phyloP scores from a whole-genome alignment of 1,140 invertebrate species.

The Heliconius eleuchia region DNA sequence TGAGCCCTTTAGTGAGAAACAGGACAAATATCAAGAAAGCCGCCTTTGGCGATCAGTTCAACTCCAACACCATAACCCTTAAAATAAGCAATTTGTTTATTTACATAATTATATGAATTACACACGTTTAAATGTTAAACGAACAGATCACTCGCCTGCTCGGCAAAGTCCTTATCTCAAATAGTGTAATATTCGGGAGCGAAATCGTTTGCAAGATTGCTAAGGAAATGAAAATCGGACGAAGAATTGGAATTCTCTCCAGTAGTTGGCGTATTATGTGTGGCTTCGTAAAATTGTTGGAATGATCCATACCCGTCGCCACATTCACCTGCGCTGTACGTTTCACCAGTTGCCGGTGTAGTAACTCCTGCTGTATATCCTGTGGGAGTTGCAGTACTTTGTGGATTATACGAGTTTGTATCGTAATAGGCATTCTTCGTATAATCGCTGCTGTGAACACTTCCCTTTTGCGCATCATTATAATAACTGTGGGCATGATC shows the following conservation, averaged over 20 bases:
- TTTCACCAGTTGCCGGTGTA: conserved; percentile 54
- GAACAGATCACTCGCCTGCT: conserved; percentile 78
- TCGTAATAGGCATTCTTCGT: conserved; percentile 75
- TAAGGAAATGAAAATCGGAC: conserved; percentile 95
- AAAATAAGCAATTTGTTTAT: conserved; percentile 41
- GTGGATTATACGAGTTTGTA: conserved; percentile 58
- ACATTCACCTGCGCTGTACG: conserved; percentile 82
- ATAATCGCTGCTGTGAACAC: conserved; percentile 67
- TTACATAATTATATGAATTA: conserved; percentile 42
- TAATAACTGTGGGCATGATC: conserved; percentile 75
- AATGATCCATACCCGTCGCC: conserved; percentile 85
- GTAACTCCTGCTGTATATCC: conserved; percentile 50
- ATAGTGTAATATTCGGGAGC: conserved; percentile 95
- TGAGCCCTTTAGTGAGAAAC: conserved; percentile 51
- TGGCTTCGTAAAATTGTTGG: conserved; percentile 86
- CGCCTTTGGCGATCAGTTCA: conserved; percentile 55
- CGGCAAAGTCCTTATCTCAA: conserved; percentile 82
- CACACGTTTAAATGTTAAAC: conserved; percentile 54
- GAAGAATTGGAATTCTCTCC: conserved; percentile 94
- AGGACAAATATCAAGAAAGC: conserved; percentile 47
- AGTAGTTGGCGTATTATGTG: conserved; percentile 79
- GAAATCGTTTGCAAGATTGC: conserved; percentile 94
- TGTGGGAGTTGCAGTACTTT: conserved; percentile 55
- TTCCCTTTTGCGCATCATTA: conserved; percentile 65
- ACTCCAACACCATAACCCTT: conserved; percentile 53